Evolutionary conservation across 1,140 invertebrate species (phyloP).

Genomic region (Argopecten irradians): DNA sequence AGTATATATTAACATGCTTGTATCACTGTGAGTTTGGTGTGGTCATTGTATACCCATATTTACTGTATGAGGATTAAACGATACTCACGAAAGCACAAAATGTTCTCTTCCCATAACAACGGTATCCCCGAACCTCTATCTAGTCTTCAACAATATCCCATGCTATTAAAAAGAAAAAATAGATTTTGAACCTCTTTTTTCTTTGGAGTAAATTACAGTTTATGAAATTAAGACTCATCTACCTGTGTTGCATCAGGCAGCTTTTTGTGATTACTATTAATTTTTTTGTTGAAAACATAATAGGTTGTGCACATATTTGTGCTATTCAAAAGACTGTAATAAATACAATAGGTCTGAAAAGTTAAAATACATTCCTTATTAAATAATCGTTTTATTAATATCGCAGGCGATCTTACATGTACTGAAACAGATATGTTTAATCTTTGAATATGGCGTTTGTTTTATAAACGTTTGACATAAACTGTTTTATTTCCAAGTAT

Average conservation of each 20-base stretch:
- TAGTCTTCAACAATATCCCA: neutral
- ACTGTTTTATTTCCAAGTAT: no score
- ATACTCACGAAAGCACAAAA: neutral
- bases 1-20: constrained; percentile 16
- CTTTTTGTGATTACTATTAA: neutral
- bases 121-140: neutral
- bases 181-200: neutral
- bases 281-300: neutral
- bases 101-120: neutral
- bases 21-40: neutral
- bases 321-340: no score
- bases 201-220: no score
- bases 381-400: no score
- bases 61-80: neutral
- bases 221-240: no score
- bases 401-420: no score
- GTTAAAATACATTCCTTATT: no score
- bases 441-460: no score
- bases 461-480: no score
- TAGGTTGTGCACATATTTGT: no score
- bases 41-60: neutral
- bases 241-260: neutral
- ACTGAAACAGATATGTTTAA: no score
- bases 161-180: neutral
- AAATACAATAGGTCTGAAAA: no score